These are phyloP conservation scores for Rhinogobio ventralis DNA, from an alignment of 2,797 vertebrate species.

Conservation along the genomic window DNA sequence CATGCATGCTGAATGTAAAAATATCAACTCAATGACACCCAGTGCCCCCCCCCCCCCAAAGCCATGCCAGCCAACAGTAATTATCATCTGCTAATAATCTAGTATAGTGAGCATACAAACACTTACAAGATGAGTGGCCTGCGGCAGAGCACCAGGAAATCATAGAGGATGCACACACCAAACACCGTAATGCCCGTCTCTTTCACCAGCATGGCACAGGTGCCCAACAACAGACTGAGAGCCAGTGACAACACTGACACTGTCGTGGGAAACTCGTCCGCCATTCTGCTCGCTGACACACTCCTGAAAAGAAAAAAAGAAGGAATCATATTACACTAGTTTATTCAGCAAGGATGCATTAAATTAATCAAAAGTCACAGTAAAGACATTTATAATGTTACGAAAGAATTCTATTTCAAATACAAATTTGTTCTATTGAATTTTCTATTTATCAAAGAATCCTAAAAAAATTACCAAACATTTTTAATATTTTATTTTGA, in stretches of 20 bases:
- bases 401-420: neutral
- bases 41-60: neutral
- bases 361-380: neutral
- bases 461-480: neutral
- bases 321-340: neutral
- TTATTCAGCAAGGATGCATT: neutral
- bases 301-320: conserved; percentile 79
- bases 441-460: neutral
- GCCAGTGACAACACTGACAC: conserved; percentile 81
- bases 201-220: conserved; percentile 96
- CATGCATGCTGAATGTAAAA: neutral
- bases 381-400: neutral
- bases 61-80: neutral
- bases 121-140: conserved; percentile 81
- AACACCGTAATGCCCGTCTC: conserved; percentile 96
- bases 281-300: conserved; percentile 75
- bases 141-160: conserved; percentile 87
- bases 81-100: neutral
- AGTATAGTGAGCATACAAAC: neutral
- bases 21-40: neutral
- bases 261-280: conserved; percentile 80
- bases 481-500: too few species aligned
- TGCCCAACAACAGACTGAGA: conserved; percentile 88
- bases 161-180: conserved; percentile 92
- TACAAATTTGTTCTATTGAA: neutral